phyloP scores from a whole-genome alignment of 2,888 invertebrate genomes.

The Willowsia nigromaculata region DNA sequence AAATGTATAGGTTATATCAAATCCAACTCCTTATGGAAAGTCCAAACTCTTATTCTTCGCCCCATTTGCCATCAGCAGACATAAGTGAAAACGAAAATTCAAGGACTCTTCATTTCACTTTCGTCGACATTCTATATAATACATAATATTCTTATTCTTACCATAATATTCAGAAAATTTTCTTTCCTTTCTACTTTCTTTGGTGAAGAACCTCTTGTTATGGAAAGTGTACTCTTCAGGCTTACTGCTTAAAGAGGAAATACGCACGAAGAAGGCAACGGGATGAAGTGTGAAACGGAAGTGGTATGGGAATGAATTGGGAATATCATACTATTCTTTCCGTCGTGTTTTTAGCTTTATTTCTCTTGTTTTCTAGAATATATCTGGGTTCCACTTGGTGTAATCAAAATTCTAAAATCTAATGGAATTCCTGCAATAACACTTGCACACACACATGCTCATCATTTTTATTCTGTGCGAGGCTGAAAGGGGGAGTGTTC shows the following conservation, averaged over 20 bases:
- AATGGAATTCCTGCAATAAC: not conserved
- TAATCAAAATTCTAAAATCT: not conserved
- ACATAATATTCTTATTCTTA: not conserved
- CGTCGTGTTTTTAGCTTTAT: no score
- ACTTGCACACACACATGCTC: not conserved
- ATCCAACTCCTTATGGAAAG: not conserved
- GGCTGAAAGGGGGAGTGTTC: not conserved
- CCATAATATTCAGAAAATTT: not conserved
- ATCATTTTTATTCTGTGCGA: not conserved
- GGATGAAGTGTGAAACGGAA: not conserved
- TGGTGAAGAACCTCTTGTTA: not conserved
- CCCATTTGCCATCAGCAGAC: not conserved
- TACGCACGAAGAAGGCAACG: not conserved
- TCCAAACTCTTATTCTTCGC: not conserved
- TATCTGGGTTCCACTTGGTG: no score
- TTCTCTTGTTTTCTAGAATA: no score
- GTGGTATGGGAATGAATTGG: no score
- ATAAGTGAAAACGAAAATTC: not conserved
- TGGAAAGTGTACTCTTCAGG: not conserved
- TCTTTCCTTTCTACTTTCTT: not conserved
- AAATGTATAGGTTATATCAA: no score
- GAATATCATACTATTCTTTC: no score
- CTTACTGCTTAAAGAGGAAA: not conserved
- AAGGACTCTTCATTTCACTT: slow-evolving; percentile 19
- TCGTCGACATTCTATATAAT: not conserved